phyloP scores from a whole-genome alignment of 2,113 vertebrate species.

The Apodemus sylvaticus region DNA sequence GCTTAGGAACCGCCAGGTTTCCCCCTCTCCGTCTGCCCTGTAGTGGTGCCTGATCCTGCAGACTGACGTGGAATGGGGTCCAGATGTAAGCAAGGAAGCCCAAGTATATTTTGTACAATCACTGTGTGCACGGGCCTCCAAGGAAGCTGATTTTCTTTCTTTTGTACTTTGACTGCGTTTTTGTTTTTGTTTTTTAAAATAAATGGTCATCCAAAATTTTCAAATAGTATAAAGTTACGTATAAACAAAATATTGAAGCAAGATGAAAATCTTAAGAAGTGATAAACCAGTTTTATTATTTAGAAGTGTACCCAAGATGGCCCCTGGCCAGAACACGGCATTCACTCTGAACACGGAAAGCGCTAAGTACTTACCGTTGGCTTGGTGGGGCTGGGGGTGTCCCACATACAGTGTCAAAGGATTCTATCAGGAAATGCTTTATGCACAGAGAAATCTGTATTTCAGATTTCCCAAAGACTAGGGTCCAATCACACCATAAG shows the following conservation, averaged over 20 bases:
- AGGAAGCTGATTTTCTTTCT: background rate
- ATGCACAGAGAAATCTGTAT: background rate
- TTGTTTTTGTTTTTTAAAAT: constrained; percentile 8
- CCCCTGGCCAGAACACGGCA: background rate
- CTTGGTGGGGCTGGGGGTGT: background rate
- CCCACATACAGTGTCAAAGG: background rate
- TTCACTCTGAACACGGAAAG: constrained; percentile 25
- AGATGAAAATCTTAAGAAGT: constrained; percentile 1
- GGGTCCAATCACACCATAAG: constrained; percentile 11
- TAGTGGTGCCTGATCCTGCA: background rate
- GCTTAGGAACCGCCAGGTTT: background rate
- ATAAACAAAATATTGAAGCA: constrained; percentile 1
- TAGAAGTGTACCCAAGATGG: background rate
- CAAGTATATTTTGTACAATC: background rate
- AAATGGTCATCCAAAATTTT: background rate
- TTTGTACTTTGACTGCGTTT: background rate
- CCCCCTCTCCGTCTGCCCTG: background rate
- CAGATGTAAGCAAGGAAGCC: constrained; percentile 25
- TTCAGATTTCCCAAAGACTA: constrained; percentile 2
- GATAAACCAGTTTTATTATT: constrained; percentile 47
- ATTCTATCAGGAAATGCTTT: background rate
- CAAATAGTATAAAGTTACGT: background rate
- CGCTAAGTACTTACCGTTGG: background rate
- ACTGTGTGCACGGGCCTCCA: background rate
- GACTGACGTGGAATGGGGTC: background rate